phyloP scores from a whole-genome alignment of 1,140 invertebrate species.

The Anastrepha ludens region DNA sequence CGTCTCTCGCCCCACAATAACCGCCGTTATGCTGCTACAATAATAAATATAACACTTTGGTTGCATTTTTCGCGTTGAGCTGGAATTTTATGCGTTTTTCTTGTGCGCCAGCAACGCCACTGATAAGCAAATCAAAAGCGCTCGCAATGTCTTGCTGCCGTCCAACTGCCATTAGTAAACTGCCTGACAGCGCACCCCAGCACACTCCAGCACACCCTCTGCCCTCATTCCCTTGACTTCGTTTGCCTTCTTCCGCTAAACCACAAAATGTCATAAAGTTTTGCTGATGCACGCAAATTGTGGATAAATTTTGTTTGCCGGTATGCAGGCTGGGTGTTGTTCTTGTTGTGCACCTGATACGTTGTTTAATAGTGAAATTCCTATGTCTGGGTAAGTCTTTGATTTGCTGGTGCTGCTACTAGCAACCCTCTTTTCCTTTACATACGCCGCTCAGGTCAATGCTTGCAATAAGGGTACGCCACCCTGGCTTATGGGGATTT shows the following conservation, averaged over 20 bases:
- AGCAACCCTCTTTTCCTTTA: conserved; percentile 3
- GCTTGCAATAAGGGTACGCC: neutral
- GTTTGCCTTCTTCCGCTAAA: neutral
- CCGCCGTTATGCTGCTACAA: neutral
- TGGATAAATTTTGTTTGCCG: conserved; percentile 66
- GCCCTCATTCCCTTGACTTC: neutral
- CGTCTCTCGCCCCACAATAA: neutral
- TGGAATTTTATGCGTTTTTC: conserved; percentile 37
- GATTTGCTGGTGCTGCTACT: conserved; percentile 23
- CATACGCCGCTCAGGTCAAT: neutral
- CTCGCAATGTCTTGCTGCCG: conserved; percentile 16
- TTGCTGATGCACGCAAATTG: conserved; percentile 72
- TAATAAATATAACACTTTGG: neutral
- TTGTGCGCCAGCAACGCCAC: conserved; percentile 34
- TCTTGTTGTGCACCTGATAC: conserved; percentile 3
- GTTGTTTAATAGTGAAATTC: neutral
- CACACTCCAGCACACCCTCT: neutral
- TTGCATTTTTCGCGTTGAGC: neutral
- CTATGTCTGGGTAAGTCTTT: conserved; percentile 3
- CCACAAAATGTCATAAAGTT: conserved; percentile 65
- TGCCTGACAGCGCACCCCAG: neutral
- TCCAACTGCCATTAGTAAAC: conserved; percentile 39
- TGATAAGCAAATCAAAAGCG: conserved; percentile 53
- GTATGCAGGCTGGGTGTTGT: conserved; percentile 7
- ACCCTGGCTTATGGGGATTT: neutral